Evolutionary conservation across 2,113 vertebrate species (phyloP).

Genomic region (human): GRCh38 chr11:27720501-27721000

Average conservation of each 20-base stretch:
- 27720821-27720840: constrained; percentile 89
- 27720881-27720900: constrained; percentile 81
- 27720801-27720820: constrained; percentile 93
- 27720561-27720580: constrained; percentile 72
- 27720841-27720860: constrained; percentile 93
- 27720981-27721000: constrained; percentile 33
- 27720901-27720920: constrained; percentile 77
- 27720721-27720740: constrained; percentile 77
- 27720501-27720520: constrained; percentile 76
- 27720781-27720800: constrained; percentile 86
- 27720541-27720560: constrained; percentile 71
- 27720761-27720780: constrained; percentile 90
- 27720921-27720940: constrained; percentile 72
- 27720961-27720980: constrained; percentile 46
- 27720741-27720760: constrained; percentile 87
- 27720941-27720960: constrained; percentile 59
- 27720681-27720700: constrained; percentile 96
- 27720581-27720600: constrained; percentile 77
- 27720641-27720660: constrained; percentile 69
- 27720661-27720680: constrained; percentile 84
- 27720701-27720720: constrained; percentile 36
- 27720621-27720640: constrained; percentile 40
- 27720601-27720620: constrained; percentile 68
- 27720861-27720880: constrained; percentile 91
- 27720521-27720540: constrained; percentile 70